phyloP scores from a whole-genome alignment of 1,140 invertebrate genomes.

The Sitophilus oryzae region DNA sequence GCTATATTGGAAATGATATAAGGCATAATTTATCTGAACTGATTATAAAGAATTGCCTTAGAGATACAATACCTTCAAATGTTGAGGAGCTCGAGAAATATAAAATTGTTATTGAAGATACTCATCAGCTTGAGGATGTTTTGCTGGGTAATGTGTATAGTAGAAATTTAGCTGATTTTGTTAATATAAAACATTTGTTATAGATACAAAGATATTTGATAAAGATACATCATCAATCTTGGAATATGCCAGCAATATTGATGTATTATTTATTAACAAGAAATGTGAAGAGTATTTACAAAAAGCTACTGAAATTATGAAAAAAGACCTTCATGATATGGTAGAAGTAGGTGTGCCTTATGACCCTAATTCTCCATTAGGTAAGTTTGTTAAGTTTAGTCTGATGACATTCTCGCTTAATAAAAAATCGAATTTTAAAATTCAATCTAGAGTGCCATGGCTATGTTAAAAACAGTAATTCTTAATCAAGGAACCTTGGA shows the following conservation, averaged over 20 bases:
- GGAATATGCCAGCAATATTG: slow-evolving; percentile 70
- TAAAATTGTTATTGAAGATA: slow-evolving; percentile 55
- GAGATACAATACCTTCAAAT: slow-evolving; percentile 67
- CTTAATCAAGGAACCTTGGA: too few species aligned
- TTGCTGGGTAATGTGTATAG: slow-evolving; percentile 43
- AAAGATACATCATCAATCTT: slow-evolving; percentile 39
- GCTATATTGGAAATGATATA: slow-evolving; percentile 56
- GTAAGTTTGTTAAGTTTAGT: background rate
- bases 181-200: slow-evolving; percentile 1
- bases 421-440: too few species aligned
- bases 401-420: too few species aligned
- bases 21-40: slow-evolving; percentile 57
- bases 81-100: slow-evolving; percentile 64
- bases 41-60: slow-evolving; percentile 69
- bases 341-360: slow-evolving; percentile 51
- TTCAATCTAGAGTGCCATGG: too few species aligned
- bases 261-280: slow-evolving; percentile 72
- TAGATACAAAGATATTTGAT: slow-evolving; percentile 51
- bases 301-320: slow-evolving; percentile 67
- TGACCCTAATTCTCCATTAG: slow-evolving; percentile 26
- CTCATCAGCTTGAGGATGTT: slow-evolving; percentile 60
- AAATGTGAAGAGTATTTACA: slow-evolving; percentile 67
- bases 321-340: slow-evolving; percentile 74
- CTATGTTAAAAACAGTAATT: too few species aligned
- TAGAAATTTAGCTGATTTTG: background rate